Evolutionary conservation across 2,797 vertebrate genomes (phyloP).

Genomic region (Serranus cabrilla): DNA sequence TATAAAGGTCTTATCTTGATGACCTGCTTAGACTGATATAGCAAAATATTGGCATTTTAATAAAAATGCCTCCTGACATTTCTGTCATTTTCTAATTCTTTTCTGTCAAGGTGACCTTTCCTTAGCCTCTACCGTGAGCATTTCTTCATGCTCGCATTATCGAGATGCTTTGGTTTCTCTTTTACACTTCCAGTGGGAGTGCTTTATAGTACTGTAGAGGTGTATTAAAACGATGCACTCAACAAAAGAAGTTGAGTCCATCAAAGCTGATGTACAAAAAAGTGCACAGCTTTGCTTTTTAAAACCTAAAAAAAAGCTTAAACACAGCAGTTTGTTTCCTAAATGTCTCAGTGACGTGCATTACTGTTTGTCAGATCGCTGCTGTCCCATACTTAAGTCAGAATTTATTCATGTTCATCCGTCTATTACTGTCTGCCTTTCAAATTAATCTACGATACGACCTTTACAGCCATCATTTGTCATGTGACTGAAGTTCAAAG

Average conservation of each 20-base stretch:
- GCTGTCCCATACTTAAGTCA: slow-evolving; percentile 3
- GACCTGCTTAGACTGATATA: slow-evolving; percentile 81
- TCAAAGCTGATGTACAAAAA: neutral
- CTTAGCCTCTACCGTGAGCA: slow-evolving; percentile 69
- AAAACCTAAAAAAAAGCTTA: neutral
- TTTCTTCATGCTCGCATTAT: slow-evolving; percentile 70
- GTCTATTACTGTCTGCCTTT: slow-evolving; percentile 33
- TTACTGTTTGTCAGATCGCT: neutral
- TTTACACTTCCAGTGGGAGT: slow-evolving; percentile 45
- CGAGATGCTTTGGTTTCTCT: slow-evolving; percentile 64
- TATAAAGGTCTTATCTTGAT: slow-evolving; percentile 82
- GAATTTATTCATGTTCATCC: slow-evolving; percentile 16
- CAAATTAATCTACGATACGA: slow-evolving; percentile 63
- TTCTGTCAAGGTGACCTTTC: slow-evolving; percentile 83
- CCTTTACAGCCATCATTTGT: slow-evolving; percentile 68
- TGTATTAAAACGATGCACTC: slow-evolving; percentile 15
- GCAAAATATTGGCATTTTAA: slow-evolving; percentile 86
- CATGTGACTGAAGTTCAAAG: slow-evolving; percentile 47
- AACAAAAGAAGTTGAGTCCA: slow-evolving; percentile 8
- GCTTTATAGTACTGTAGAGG: slow-evolving; percentile 20
- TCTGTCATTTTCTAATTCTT: slow-evolving; percentile 82
- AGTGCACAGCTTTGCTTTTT: slow-evolving; percentile 17
- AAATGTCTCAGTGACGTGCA: slow-evolving; percentile 24
- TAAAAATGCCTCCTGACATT: slow-evolving; percentile 85
- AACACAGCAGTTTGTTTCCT: neutral